Evolutionary conservation across 1,140 invertebrate genomes (phyloP).

Genomic region (Helicoverpa armigera): DNA sequence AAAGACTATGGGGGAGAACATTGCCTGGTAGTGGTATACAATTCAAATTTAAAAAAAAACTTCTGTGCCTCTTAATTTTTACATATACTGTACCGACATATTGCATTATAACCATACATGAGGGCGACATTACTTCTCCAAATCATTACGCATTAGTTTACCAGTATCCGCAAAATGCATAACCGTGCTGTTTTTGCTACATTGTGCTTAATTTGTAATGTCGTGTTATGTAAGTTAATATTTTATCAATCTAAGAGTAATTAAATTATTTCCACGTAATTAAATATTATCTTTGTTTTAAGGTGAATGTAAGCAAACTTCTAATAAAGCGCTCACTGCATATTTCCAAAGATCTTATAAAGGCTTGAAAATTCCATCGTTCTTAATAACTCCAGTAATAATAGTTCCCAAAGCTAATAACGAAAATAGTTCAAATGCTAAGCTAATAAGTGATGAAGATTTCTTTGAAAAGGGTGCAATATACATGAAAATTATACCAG

Average conservation of each 20-base stretch:
- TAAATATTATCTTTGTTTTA: neutral
- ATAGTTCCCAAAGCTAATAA: slow-evolving; percentile 65
- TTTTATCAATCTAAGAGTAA: neutral
- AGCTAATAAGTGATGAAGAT: neutral
- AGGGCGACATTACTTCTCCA: neutral
- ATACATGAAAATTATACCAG: neutral
- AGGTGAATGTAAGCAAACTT: slow-evolving; percentile 21
- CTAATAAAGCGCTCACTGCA: neutral
- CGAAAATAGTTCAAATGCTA: slow-evolving; percentile 38
- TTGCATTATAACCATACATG: slow-evolving; percentile 1
- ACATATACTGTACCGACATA: slow-evolving; percentile 9
- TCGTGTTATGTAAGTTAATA: slow-evolving; percentile 52
- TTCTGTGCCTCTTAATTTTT: neutral
- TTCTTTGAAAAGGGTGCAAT: neutral
- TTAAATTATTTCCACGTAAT: neutral
- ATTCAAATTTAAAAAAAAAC: neutral
- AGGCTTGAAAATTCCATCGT: slow-evolving; percentile 60
- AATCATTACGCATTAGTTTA: slow-evolving; percentile 20
- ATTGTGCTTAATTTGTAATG: slow-evolving; percentile 37
- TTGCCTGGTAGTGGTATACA: too few relatives aligned
- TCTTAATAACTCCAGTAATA: slow-evolving; percentile 65
- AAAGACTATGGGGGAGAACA: too few relatives aligned
- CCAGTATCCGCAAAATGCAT: slow-evolving; percentile 54
- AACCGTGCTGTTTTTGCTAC: slow-evolving; percentile 43
- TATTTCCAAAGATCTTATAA: slow-evolving; percentile 66